Conservation (phyloP, 2,888 invertebrate genomes). For the Furcula furcula region DNA sequence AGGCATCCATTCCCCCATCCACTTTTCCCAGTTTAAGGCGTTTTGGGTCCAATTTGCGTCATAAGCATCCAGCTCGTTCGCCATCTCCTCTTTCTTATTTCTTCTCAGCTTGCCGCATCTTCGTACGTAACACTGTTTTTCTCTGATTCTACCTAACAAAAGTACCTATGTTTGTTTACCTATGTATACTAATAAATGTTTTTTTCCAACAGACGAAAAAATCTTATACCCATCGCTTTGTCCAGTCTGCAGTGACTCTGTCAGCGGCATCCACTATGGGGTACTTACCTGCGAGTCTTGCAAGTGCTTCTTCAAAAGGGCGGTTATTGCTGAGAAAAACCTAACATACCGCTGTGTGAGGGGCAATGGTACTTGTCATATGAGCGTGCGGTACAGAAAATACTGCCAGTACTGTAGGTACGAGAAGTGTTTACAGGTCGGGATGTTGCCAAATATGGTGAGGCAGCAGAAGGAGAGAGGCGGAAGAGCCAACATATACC, state of each 20-base stretch:
- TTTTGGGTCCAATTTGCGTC: too few relatives aligned
- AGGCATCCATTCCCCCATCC: too few relatives aligned
- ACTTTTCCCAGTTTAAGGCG: too few relatives aligned
- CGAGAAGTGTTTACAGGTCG: constrained; percentile 38
- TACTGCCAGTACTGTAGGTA: constrained; percentile 42
- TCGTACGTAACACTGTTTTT: too few relatives aligned
- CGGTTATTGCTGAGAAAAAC: constrained; percentile 21
- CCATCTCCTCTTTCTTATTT: too few relatives aligned
- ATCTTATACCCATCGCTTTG: constrained; percentile 17
- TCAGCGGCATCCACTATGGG: constrained; percentile 48
- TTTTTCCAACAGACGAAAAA: background rate
- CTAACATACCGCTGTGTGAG: constrained; percentile 18
- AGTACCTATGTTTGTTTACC: too few relatives aligned
- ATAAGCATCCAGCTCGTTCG: too few relatives aligned
- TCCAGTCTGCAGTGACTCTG: constrained; percentile 41
- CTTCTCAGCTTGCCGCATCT: too few relatives aligned
- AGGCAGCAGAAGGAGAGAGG: constrained; percentile 9
- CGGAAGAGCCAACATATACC: background rate
- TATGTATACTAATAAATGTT: too few relatives aligned
- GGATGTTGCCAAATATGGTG: constrained; percentile 40
- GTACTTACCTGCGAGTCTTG: constrained; percentile 49
- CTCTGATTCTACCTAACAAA: too few relatives aligned
- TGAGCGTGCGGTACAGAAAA: constrained; percentile 17
- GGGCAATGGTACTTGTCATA: constrained; percentile 9
- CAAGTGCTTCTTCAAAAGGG: constrained; percentile 50